These are phyloP conservation scores for Drosophila bocki DNA, from an alignment of 1,140 invertebrate genomes.

Conservation along the genomic window DNA sequence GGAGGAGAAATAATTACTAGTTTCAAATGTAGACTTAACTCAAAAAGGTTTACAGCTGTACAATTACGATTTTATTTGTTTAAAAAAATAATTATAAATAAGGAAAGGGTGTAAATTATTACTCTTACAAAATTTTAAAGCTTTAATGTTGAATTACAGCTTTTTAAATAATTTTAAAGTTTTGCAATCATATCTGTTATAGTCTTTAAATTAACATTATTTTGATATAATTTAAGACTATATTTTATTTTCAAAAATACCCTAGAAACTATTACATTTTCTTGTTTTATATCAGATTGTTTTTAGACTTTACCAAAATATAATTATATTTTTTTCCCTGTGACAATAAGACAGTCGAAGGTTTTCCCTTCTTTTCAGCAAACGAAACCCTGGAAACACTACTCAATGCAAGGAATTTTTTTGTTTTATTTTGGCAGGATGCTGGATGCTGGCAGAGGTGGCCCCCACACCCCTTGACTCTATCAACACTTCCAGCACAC, in stretches of 20 bases:
- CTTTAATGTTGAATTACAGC: too few species aligned
- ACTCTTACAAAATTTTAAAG: background rate
- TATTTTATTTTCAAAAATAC: background rate
- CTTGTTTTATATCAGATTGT: background rate
- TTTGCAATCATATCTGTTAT: background rate
- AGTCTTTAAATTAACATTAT: background rate
- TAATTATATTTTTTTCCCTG: background rate
- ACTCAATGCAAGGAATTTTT: constrained; percentile 42
- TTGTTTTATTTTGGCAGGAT: constrained; percentile 65
- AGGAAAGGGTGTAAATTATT: too few species aligned
- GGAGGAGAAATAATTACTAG: background rate
- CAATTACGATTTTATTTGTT: background rate
- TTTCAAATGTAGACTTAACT: background rate
- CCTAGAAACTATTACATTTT: too few species aligned
- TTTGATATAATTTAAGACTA: background rate
- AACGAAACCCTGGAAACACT: constrained; percentile 19
- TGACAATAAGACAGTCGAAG: constrained; percentile 16
- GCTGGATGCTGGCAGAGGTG: background rate
- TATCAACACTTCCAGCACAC: constrained; percentile 22
- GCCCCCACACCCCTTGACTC: constrained; percentile 8
- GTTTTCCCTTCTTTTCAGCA: constrained; percentile 6
- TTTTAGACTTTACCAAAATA: background rate
- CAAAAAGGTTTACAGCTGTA: background rate
- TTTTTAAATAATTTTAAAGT: background rate
- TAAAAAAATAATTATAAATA: too few species aligned